Base-by-base conservation (phyloP, 2,888 invertebrate species). In the Troides helena region DNA sequence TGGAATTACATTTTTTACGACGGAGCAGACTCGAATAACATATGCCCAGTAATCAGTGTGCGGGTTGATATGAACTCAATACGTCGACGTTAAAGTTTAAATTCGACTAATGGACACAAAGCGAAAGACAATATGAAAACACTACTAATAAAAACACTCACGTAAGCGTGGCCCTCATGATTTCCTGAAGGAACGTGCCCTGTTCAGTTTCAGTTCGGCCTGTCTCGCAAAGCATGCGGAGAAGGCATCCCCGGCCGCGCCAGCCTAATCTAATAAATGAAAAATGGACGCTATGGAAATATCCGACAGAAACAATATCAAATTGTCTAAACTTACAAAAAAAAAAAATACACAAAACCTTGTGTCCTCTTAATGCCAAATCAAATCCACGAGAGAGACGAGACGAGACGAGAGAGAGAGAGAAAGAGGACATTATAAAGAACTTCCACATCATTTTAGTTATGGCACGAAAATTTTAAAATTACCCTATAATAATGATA, bases 91-190 rank as follows among this genome's bases (percentile, higher is more conserved):
- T 65, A 70, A 67, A 50, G 66, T 25, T 25, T 59, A 59, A 53
- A 67, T 56, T 66, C 21, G 63, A 14, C 25, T 60, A 60, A 39
- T n/a, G 2, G 7, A 62, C 50, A 53, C 14, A 53, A 69, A 60
- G 62, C 59, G 62, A 59, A 65, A 59, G 57, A 58, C 59, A 62
- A 67, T 66, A 67, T 63, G 63, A 71, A 68, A 68, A 67, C 25
- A 69, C 62, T 72, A 65, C 71, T 74, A 76, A 72, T 68, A 72
- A 71, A 72, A 71, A 60, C 66, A 89, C 94, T 94, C 86, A 95
- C 95, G 94, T 95, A 82, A 96, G 95, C 63, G 95, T 90, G 17
- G 94, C 93, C 81, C 93, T 93, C 70, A 95, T 77, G 68, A 95
- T 94, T 89, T 95, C 95, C 71, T 94, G 93, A 71, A 95, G 82